Percentiles rank a stretch among this genome's conserved stretches.
These are phyloP conservation scores for Homarus americanus DNA, from an alignment of 1,140 invertebrate genomes.

Conservation along the genomic window DNA sequence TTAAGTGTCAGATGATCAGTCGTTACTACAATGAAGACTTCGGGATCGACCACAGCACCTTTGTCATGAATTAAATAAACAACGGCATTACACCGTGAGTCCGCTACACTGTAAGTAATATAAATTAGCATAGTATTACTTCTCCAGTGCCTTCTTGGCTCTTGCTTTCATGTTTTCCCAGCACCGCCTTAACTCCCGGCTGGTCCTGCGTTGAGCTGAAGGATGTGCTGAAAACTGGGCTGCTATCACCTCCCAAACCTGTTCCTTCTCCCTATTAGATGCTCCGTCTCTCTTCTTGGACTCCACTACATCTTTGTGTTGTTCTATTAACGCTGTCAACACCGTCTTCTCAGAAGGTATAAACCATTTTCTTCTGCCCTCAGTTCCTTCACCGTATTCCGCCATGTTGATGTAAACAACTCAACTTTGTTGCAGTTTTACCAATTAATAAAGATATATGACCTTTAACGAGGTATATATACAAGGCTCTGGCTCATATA, in stretches of 20 bases:
- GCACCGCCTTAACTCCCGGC: slow-evolving; percentile 58
- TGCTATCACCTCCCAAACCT: slow-evolving; percentile 67
- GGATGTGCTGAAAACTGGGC: slow-evolving; percentile 63
- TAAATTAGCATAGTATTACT: neutral
- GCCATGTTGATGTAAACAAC: slow-evolving; percentile 66
- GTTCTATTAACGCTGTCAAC: slow-evolving; percentile 64
- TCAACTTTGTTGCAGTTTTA: slow-evolving; percentile 1
- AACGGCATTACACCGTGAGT: too few relatives aligned
- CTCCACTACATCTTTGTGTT: slow-evolving; percentile 58
- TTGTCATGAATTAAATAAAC: neutral
- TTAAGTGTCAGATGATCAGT: too few relatives aligned
- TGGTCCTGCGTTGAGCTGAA: slow-evolving; percentile 50
- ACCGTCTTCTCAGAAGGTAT: slow-evolving; percentile 58
- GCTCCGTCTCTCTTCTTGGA: slow-evolving; percentile 59
- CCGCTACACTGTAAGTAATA: neutral
- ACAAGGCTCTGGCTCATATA: neutral
- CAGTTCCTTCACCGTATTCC: slow-evolving; percentile 46
- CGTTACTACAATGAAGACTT: too few relatives aligned
- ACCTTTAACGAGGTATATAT: neutral
- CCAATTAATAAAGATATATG: neutral
- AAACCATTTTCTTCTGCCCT: slow-evolving; percentile 63
- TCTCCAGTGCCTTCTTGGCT: slow-evolving; percentile 60
- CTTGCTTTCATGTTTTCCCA: slow-evolving; percentile 69
- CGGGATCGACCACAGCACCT: neutral
- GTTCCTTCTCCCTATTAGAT: slow-evolving; percentile 56